Conservation (phyloP, 2,113 vertebrate species). For the Bothrops jararaca region DNA sequence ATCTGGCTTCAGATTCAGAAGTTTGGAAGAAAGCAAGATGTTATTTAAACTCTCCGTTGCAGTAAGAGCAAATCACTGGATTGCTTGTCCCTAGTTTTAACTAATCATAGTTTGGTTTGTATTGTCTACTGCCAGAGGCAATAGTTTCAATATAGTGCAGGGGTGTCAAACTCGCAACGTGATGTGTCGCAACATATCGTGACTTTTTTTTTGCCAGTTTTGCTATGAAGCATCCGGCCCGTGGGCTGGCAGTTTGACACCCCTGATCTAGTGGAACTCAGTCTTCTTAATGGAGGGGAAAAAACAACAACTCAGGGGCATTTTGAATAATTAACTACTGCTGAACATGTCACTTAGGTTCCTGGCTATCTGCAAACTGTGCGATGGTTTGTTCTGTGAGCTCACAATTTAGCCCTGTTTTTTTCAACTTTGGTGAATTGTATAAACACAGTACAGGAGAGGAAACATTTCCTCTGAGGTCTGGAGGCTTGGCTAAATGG, state of each 20-base stretch:
- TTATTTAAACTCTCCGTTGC: background rate
- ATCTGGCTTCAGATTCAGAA: background rate
- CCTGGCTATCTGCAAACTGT: slow-evolving; percentile 55
- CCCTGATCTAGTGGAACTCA: background rate
- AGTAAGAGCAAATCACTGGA: background rate
- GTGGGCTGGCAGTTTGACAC: too few species aligned
- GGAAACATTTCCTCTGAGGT: slow-evolving; percentile 47
- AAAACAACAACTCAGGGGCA: slow-evolving; percentile 41
- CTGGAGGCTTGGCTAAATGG: slow-evolving; percentile 23
- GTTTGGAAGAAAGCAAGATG: background rate
- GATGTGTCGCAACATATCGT: too few species aligned
- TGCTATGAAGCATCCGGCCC: too few species aligned
- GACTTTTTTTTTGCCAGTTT: too few species aligned
- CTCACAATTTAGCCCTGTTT: slow-evolving; percentile 25
- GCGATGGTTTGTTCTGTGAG: slow-evolving; percentile 42
- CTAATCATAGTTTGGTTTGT: background rate
- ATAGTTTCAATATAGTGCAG: background rate
- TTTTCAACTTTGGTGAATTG: slow-evolving; percentile 44
- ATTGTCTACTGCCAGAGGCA: background rate
- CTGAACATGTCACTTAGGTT: slow-evolving; percentile 33
- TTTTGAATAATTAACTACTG: slow-evolving; percentile 51
- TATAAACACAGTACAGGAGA: slow-evolving; percentile 43
- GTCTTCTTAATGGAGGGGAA: background rate
- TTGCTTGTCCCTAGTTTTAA: background rate
- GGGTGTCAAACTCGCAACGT: too few species aligned